Evolutionary conservation across 2,113 vertebrate genomes (phyloP).

Genomic region (Elgaria multicarinata): DNA sequence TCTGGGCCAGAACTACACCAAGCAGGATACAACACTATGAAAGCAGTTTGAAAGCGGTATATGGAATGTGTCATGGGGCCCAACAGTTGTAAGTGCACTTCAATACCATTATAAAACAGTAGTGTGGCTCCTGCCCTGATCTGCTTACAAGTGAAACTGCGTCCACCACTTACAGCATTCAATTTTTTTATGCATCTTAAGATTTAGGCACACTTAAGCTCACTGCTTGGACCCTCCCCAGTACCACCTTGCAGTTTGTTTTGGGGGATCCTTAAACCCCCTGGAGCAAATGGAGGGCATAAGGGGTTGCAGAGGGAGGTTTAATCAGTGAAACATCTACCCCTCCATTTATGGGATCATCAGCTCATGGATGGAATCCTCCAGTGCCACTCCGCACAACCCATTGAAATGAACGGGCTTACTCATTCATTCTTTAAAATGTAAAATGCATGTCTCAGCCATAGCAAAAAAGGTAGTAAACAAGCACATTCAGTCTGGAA

Average conservation of each 20-base stretch:
- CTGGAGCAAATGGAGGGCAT: neutral
- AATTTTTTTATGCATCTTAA: neutral
- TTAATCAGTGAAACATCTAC: neutral
- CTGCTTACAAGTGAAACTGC: neutral
- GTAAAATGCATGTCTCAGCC: neutral
- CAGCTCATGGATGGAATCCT: neutral
- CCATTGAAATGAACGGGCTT: neutral
- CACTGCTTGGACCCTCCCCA: neutral
- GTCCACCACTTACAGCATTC: neutral
- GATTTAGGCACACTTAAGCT: neutral
- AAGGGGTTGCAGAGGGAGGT: neutral
- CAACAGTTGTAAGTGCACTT: too few species aligned
- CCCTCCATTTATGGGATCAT: neutral
- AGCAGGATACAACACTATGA: too few species aligned
- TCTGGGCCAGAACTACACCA: too few species aligned
- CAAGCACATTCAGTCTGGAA: neutral
- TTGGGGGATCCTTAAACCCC: neutral
- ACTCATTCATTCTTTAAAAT: neutral
- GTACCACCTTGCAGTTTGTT: neutral
- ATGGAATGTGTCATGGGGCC: too few species aligned
- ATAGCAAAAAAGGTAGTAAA: neutral
- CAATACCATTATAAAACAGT: too few species aligned
- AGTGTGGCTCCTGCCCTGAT: too few species aligned
- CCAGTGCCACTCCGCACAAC: too few species aligned
- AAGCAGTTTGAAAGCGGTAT: too few species aligned